Evolutionary conservation across 2,113 vertebrate genomes (phyloP).

Genomic region (Aix galericulata): DNA sequence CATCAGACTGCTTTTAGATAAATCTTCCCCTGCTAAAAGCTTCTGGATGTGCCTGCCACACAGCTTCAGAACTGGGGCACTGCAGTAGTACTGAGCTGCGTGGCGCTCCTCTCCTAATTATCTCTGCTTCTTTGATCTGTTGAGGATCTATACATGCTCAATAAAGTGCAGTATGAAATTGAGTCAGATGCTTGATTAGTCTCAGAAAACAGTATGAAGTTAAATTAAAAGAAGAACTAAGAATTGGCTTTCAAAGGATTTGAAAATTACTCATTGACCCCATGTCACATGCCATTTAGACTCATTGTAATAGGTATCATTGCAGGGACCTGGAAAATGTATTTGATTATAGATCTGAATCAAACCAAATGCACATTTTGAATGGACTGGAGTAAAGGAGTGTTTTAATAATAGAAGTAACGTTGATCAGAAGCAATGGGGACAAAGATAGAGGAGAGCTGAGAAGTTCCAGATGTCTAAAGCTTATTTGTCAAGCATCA

Average conservation of each 20-base stretch:
- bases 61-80: background rate
- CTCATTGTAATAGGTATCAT: background rate
- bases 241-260: background rate
- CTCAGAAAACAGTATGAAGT: background rate
- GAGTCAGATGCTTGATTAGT: background rate
- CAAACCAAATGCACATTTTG: background rate
- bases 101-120: background rate
- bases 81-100: background rate
- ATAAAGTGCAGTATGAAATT: background rate
- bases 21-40: background rate
- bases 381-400: background rate
- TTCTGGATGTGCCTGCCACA: background rate
- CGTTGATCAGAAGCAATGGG: background rate
- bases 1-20: background rate
- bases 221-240: background rate
- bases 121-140: background rate
- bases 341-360: background rate
- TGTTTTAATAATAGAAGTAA: background rate
- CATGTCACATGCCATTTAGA: background rate
- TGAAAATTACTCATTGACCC: background rate
- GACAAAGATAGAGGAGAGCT: background rate
- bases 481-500: background rate
- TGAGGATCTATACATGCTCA: background rate
- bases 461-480: background rate
- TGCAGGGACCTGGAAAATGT: background rate